phyloP scores from a whole-genome alignment of 2,888 invertebrate species.

The Syrphus vitripennis region DNA sequence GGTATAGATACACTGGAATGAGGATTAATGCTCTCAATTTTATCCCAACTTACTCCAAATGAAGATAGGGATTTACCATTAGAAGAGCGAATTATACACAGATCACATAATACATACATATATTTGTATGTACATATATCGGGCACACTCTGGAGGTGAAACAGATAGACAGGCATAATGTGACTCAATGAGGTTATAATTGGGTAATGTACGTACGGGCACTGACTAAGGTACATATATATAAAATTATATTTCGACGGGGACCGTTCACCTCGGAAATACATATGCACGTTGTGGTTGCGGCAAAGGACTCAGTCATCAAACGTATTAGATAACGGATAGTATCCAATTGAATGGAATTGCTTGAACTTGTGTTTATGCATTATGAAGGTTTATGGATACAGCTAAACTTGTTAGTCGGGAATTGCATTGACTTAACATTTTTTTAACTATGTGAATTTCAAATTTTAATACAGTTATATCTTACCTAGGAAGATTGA shows the following conservation, averaged over 20 bases:
- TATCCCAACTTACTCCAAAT: background rate
- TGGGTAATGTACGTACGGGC: conserved; percentile 42
- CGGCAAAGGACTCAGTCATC: background rate
- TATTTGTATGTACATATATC: no score
- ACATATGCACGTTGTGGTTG: background rate
- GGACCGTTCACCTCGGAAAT: conserved; percentile 25
- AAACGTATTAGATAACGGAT: background rate
- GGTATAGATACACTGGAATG: no score
- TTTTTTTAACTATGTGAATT: background rate
- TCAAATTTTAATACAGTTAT: background rate
- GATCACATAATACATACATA: no score
- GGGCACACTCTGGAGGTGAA: background rate
- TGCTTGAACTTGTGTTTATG: background rate
- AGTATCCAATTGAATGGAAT: conserved; percentile 14
- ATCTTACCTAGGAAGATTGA: no score
- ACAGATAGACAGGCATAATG: conserved; percentile 25
- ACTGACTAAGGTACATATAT: background rate
- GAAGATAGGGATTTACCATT: conserved; percentile 22
- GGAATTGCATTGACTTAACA: background rate
- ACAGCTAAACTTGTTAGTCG: background rate
- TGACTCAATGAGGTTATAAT: conserved; percentile 52
- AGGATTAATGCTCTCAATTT: conserved; percentile 56
- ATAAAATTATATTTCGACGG: conserved; percentile 17
- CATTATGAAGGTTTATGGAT: background rate
- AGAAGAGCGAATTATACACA: conserved; percentile 41